Evolutionary conservation across 2,113 vertebrate genomes (phyloP), one percentile per base, ranked within the genome.

Genomic region (Coracopsis vasa): DNA sequence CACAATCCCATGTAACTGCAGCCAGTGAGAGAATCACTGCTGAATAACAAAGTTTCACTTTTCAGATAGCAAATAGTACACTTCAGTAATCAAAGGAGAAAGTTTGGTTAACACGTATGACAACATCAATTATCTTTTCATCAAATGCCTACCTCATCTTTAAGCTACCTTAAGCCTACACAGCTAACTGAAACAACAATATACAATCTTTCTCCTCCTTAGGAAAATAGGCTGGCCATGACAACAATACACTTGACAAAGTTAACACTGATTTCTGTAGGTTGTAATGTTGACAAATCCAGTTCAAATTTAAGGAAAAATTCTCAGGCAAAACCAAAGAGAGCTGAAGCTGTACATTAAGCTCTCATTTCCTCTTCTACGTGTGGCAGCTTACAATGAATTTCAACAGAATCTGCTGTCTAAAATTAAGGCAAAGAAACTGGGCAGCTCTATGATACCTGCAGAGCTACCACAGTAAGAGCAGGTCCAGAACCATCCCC

Each of bases 21-120:
- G 20, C 10, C 33, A 48, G 33, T 4, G 64, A 13, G 41, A 61
- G 28, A 86, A 71, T 24, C 61, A 9, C 51, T 56, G 62, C 56
- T 69, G 64, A 39, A 42, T 74, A 61, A 35, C 33, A 23, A 21
- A 17, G 35, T 39, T 90, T 65, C n/a, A 19, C 54, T 81, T 91
- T 35, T 39, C 37, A 15, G 10, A 16, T 0, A 60, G 17, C 33
- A 41, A 77, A 78, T 0, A 41, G 19, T 3, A 19, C 3, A 13
- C 12, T 23, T 29, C 18, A 72, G 41, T 7, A 84, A 71, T 47
- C 58, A 61, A 80, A 86, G 21, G 35, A 66, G 72, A 80, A 95
- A 92, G 69, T 74, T 23, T 67, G 42, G 27, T 50, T 88, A 27
- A 41, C 80, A 58, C 3, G 1, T 42, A 21, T 66, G 45, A 90